Conservation (phyloP, 2,797 vertebrate species). For the Lepus oiostolus region DNA sequence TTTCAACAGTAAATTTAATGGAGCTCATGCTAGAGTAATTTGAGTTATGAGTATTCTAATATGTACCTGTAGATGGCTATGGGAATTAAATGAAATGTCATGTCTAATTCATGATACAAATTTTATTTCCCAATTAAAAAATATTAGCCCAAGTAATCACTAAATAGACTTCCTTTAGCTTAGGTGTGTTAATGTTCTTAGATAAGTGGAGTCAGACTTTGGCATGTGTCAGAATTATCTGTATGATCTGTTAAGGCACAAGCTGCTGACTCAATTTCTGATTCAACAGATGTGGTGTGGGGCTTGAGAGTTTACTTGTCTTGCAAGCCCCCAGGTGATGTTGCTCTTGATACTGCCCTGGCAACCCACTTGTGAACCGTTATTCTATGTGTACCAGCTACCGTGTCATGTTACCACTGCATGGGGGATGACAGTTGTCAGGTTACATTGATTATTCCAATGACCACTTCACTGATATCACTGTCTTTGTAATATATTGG, state of each 20-base stretch:
- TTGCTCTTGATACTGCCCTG: not conserved
- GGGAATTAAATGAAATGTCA: conserved; percentile 47
- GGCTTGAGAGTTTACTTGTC: not conserved
- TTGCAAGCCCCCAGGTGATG: not conserved
- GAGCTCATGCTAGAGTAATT: not conserved
- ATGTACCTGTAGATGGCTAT: not conserved
- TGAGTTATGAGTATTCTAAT: conserved; percentile 3
- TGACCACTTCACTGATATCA: not conserved
- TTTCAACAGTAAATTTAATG: not conserved
- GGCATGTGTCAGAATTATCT: not conserved
- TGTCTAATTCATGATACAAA: conserved; percentile 18
- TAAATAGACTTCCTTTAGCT: not conserved
- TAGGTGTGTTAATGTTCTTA: not conserved
- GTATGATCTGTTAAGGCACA: not conserved
- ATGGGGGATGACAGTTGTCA: not conserved
- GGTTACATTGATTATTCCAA: not conserved
- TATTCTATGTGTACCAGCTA: not conserved
- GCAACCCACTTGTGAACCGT: not conserved
- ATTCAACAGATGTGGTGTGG: not conserved
- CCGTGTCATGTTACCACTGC: not conserved
- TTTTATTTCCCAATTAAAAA: conserved; percentile 65
- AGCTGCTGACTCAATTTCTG: not conserved
- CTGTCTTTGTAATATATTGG: not conserved
- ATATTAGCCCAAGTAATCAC: not conserved
- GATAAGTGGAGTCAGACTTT: not conserved